These are phyloP conservation scores for Clitarchus hookeri DNA, from an alignment of 2,888 invertebrate genomes.

Conservation along the genomic window DNA sequence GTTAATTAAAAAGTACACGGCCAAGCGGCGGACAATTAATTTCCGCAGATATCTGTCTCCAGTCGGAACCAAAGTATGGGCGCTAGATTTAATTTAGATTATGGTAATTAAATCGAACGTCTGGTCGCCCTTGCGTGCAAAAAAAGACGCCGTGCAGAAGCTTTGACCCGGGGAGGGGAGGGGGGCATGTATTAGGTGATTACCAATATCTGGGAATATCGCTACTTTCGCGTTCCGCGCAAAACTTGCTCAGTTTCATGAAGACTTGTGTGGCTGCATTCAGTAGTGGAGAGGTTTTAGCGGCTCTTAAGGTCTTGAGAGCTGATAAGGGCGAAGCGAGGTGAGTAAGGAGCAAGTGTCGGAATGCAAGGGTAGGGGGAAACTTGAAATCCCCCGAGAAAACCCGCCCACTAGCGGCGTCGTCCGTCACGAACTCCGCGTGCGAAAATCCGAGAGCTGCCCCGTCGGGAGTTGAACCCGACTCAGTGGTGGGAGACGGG, in stretches of 20 bases:
- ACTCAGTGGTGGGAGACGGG: too few relatives aligned
- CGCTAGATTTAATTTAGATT: background rate
- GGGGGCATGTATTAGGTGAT: background rate
- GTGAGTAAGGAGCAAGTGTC: too few relatives aligned
- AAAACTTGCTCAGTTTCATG: background rate
- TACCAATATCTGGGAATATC: background rate
- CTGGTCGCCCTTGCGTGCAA: background rate
- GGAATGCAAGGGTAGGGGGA: too few relatives aligned
- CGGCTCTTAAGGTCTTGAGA: too few relatives aligned
- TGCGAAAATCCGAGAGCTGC: too few relatives aligned
- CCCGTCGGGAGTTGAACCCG: too few relatives aligned
- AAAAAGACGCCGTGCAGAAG: background rate
- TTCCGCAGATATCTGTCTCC: background rate
- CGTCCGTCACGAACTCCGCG: too few relatives aligned
- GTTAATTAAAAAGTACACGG: background rate
- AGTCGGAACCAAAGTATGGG: background rate
- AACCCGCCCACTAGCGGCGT: too few relatives aligned
- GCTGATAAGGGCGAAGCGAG: too few relatives aligned
- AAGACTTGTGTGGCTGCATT: too few relatives aligned
- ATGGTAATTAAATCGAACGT: background rate
- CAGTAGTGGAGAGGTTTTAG: too few relatives aligned
- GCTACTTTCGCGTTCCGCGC: background rate
- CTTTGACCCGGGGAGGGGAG: background rate
- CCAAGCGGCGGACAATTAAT: background rate
- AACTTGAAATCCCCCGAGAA: too few relatives aligned